These are phyloP conservation scores for Tapirus terrestris DNA, from an alignment of 2,113 vertebrate species.

Conservation along the genomic window DNA sequence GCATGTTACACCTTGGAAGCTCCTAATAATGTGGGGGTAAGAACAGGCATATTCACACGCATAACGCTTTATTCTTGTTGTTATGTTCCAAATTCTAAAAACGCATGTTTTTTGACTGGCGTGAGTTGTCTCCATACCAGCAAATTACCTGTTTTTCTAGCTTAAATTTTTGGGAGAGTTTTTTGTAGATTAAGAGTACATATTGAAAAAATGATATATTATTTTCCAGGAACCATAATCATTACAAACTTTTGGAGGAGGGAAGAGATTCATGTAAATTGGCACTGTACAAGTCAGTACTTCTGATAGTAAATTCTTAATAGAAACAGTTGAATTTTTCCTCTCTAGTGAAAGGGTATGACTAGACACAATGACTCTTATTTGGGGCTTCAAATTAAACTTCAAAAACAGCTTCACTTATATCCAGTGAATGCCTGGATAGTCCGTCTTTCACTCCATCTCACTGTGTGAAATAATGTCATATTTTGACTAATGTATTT, in stretches of 20 bases:
- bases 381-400: slow-evolving; percentile 27
- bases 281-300: background rate
- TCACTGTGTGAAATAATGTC: background rate
- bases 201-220: background rate
- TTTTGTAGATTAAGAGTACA: background rate
- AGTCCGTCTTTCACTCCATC: background rate
- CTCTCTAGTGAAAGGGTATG: background rate
- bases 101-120: background rate
- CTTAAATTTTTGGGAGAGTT: background rate
- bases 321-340: slow-evolving; percentile 4
- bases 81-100: background rate
- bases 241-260: slow-evolving; percentile 16
- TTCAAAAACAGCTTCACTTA: background rate
- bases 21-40: background rate
- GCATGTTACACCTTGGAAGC: background rate
- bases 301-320: background rate
- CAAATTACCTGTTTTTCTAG: background rate
- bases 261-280: background rate
- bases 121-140: background rate
- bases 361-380: background rate
- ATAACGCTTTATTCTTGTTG: background rate
- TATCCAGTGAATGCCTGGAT: background rate
- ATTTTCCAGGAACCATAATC: slow-evolving; percentile 29
- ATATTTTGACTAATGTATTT: background rate
- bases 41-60: accelerated